These are phyloP conservation scores for Sinohyriopsis cumingii DNA, from an alignment of 2,888 invertebrate species.

Conservation along the genomic window DNA sequence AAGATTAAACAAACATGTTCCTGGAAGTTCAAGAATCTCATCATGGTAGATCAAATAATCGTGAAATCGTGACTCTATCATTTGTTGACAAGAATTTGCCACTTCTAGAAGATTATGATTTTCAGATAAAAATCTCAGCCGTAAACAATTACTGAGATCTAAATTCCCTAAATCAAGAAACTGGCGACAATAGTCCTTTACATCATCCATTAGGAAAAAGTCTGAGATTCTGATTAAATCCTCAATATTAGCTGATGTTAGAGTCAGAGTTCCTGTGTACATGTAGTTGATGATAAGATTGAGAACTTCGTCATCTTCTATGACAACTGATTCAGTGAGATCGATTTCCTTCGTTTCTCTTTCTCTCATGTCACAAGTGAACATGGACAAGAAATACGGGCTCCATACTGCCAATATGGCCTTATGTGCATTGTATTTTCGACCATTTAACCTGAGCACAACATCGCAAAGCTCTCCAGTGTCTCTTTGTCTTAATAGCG, in stretches of 20 bases:
- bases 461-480: conserved; percentile 68
- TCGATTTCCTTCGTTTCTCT: conserved; percentile 58
- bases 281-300: conserved; percentile 63
- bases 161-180: conserved; percentile 67
- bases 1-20: conserved; percentile 53
- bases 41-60: conserved; percentile 65
- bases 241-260: conserved; percentile 61
- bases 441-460: conserved; percentile 56
- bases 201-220: conserved; percentile 67
- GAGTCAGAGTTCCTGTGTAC: conserved; percentile 63
- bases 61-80: conserved; percentile 66
- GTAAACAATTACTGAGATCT: conserved; percentile 63
- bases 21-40: conserved; percentile 64
- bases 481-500: conserved; percentile 61
- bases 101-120: conserved; percentile 65
- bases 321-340: conserved; percentile 60
- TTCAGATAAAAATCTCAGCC: conserved; percentile 60
- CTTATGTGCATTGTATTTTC: conserved; percentile 57
- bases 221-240: conserved; percentile 65
- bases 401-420: conserved; percentile 67
- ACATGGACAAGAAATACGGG: conserved; percentile 69
- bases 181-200: conserved; percentile 66
- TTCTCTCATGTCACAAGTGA: conserved; percentile 68
- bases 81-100: conserved; percentile 53
- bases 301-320: conserved; percentile 63